Conservation (phyloP, 2,888 invertebrate species). For the Pandemis cinnamomeana region DNA sequence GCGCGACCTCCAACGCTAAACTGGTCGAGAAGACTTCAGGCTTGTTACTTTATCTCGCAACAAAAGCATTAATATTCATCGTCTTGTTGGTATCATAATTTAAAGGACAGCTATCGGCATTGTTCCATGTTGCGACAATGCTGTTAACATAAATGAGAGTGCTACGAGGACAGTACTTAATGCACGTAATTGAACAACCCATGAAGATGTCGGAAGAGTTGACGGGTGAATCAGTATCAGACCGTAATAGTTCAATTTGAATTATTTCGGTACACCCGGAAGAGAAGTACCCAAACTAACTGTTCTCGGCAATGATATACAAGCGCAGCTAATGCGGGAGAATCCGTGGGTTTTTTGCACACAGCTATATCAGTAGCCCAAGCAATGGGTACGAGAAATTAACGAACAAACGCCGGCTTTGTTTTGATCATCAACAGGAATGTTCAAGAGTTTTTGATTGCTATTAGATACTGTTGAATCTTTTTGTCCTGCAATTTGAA, state of each 20-base stretch:
- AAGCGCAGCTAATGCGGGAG: constrained; percentile 61
- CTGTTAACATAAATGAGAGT: constrained; percentile 29
- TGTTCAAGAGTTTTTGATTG: constrained; percentile 22
- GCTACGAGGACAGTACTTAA: not conserved
- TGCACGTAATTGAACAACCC: constrained; percentile 15
- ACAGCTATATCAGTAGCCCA: constrained; percentile 47
- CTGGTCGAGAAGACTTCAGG: constrained; percentile 45
- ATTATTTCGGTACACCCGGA: constrained; percentile 6
- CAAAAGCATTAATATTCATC: constrained; percentile 42
- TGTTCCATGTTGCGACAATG: constrained; percentile 27
- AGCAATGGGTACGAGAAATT: constrained; percentile 50
- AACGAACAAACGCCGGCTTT: constrained; percentile 33
- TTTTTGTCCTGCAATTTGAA: constrained; percentile 11
- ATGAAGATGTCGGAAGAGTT: constrained; percentile 1
- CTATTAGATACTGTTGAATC: constrained; percentile 11
- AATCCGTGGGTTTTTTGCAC: constrained; percentile 70
- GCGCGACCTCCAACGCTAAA: constrained; percentile 47
- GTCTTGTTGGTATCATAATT: constrained; percentile 39
- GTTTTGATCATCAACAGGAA: constrained; percentile 42
- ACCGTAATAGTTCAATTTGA: not conserved
- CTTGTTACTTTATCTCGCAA: constrained; percentile 40
- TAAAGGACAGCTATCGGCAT: constrained; percentile 37
- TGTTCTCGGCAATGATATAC: constrained; percentile 18
- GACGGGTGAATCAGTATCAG: not conserved
- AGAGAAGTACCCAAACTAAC: constrained; percentile 3